Conservation (phyloP, 2,888 invertebrate species). For the Hemistola chrysoprasaria region DNA sequence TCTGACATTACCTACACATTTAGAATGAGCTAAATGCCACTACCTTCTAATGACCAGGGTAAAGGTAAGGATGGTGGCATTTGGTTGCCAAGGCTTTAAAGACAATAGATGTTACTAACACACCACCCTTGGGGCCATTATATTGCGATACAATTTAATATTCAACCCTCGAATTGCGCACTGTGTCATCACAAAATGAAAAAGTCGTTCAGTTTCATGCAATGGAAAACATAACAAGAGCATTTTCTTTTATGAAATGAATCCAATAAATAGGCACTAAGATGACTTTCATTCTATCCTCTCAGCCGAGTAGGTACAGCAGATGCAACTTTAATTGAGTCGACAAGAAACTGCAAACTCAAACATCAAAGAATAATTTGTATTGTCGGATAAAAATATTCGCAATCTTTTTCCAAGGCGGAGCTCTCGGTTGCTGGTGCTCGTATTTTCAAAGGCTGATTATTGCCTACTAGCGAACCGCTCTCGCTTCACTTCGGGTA, state of each 20-base stretch:
- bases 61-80: slow-evolving; percentile 2
- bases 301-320: slow-evolving; percentile 33
- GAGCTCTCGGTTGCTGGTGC: slow-evolving; percentile 2
- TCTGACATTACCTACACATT: slow-evolving; percentile 5
- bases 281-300: slow-evolving; percentile 21
- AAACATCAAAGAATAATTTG: slow-evolving; percentile 45
- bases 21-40: too few relatives aligned
- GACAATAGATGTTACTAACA: too few relatives aligned
- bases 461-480: too few relatives aligned
- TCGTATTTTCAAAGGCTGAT: not conserved
- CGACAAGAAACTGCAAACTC: slow-evolving; percentile 40
- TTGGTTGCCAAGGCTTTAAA: not conserved
- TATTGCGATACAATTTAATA: too few relatives aligned
- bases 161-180: too few relatives aligned
- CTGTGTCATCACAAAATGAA: too few relatives aligned
- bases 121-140: too few relatives aligned
- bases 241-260: slow-evolving; percentile 17
- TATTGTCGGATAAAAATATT: slow-evolving; percentile 32
- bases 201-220: slow-evolving; percentile 9
- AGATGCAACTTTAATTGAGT: slow-evolving; percentile 58
- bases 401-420: slow-evolving; percentile 26
- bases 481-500: too few relatives aligned
- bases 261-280: slow-evolving; percentile 26
- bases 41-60: slow-evolving; percentile 1
- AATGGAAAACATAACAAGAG: slow-evolving; percentile 4